phyloP scores from a whole-genome alignment of 2,797 vertebrate genomes.

The Hapalemur alaotrensis region DNA sequence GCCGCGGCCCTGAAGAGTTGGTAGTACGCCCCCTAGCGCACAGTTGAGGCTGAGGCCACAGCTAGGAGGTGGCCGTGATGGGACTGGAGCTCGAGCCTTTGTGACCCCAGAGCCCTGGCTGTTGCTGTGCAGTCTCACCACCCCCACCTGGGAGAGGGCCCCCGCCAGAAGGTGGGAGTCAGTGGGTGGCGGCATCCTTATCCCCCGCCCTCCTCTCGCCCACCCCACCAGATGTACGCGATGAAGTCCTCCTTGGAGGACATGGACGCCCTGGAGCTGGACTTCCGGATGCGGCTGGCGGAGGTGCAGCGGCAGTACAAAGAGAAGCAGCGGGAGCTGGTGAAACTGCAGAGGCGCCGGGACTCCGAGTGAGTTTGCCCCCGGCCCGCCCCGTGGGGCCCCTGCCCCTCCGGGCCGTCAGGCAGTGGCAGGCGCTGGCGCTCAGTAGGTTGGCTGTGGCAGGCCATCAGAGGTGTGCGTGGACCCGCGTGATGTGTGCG shows the following conservation, averaged over 20 bases:
- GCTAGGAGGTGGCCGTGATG: no score
- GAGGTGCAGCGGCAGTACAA: conserved; percentile 96
- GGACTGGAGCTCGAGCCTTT: not conserved
- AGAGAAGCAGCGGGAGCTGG: conserved; percentile 95
- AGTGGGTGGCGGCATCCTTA: not conserved
- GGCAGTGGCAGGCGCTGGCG: not conserved
- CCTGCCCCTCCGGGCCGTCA: not conserved
- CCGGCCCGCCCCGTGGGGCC: not conserved
- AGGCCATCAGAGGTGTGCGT: conserved; percentile 47
- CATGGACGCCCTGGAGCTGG: conserved; percentile 94
- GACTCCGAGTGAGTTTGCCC: conserved; percentile 92
- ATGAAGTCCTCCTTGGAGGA: conserved; percentile 92
- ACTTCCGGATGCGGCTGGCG: conserved; percentile 93
- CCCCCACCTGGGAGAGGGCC: fast-evolving
- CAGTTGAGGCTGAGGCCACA: fast-evolving
- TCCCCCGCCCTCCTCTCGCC: fast-evolving
- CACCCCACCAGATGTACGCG: conserved; percentile 85
- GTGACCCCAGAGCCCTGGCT: not conserved
- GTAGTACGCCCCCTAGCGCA: fast-evolving
- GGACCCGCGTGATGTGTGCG: not conserved
- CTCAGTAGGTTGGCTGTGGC: conserved; percentile 8
- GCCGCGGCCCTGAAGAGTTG: fast-evolving
- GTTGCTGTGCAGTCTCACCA: fast-evolving
- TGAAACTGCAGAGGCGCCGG: conserved; percentile 92
- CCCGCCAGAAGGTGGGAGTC: fast-evolving